Evolutionary conservation across 2,797 vertebrate genomes (phyloP).

Genomic region (Adrianichthys oophorus): DNA sequence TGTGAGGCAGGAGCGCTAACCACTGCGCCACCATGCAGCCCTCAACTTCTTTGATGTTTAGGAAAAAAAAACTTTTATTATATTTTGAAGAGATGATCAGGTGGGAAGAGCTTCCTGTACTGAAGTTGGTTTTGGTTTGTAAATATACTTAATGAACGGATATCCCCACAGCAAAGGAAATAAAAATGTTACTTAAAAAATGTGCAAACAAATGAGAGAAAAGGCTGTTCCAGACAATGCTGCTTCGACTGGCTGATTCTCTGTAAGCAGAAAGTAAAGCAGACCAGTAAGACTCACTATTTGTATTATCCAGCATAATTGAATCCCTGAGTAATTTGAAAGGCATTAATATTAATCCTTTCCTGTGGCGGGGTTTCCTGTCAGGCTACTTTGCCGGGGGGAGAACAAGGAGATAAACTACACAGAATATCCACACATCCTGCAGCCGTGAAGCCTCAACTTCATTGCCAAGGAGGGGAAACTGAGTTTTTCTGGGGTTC

Average conservation of each 20-base stretch:
- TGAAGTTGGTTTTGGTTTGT: constrained; percentile 30
- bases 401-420: constrained; percentile 24
- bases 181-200: constrained; percentile 3
- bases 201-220: constrained; percentile 6
- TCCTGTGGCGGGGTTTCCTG: constrained; percentile 43
- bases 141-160: constrained; percentile 24
- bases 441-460: constrained; percentile 22
- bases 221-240: constrained; percentile 23
- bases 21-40: too few relatives aligned
- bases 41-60: constrained; percentile 35
- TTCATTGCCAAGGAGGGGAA: constrained; percentile 15
- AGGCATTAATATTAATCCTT: constrained; percentile 67
- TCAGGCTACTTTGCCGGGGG: constrained; percentile 27
- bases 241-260: constrained; percentile 16
- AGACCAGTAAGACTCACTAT: constrained; percentile 51
- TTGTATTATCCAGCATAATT: constrained; percentile 67
- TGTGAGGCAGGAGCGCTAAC: too few relatives aligned
- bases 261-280: constrained; percentile 30
- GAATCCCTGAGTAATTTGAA: constrained; percentile 58
- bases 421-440: constrained; percentile 21
- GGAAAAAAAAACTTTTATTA: constrained; percentile 30
- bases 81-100: constrained; percentile 24
- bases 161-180: constrained; percentile 5
- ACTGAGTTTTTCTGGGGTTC: constrained; percentile 27
- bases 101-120: constrained; percentile 17